Base-by-base conservation (phyloP, 2,797 vertebrate genomes). In the Hylomyscus alleni region DNA sequence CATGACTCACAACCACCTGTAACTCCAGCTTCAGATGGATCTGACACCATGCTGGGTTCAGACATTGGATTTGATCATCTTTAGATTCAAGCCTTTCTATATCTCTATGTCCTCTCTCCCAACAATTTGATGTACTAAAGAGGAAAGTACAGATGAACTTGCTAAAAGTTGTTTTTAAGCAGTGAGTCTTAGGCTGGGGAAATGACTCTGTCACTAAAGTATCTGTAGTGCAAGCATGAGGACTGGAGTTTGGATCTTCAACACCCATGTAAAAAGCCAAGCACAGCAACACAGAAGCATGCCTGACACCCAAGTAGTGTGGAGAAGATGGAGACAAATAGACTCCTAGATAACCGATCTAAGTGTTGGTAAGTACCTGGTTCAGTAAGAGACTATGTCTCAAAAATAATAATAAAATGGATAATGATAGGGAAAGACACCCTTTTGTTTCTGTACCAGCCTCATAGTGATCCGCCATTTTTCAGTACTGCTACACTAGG, bases 141-240 rank as follows among this genome's bases (percentile, higher is more conserved):
- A 91, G 11, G 34, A 40, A 14, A 4, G 3, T 6, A 34, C 1
- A 60, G 29, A 58, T 78, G 78, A n/a, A 82, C 75, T 56, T 82
- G 13, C 19, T 73, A 69, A 96, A 96, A 50, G 3, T 7, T 58
- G 56, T 50, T 89, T 22, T 10, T 22, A 73, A 91, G 96, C 89
- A 91, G 20, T 9, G 34, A 69, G 67, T 19, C 15, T 69, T 69
- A 34, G 67, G 34, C 67, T 69, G 15, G 15, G 67, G 67, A n/a
- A n/a, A n/a, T n/a, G 34, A 34, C 34, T 69, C 6, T 2, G 15
- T 69, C 34, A 19, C 34, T n/a, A n/a, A 69, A 19, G 69, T 72
- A 72, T 17, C 34, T 17, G 8, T 17, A 34, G 37, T 10, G 3
- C 69, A 37, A n/a, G 8, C 6, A 17, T 72, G 69, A 72, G 17